phyloP scores from a whole-genome alignment of 2,113 vertebrate species.

The Odocoileus hemionus region DNA sequence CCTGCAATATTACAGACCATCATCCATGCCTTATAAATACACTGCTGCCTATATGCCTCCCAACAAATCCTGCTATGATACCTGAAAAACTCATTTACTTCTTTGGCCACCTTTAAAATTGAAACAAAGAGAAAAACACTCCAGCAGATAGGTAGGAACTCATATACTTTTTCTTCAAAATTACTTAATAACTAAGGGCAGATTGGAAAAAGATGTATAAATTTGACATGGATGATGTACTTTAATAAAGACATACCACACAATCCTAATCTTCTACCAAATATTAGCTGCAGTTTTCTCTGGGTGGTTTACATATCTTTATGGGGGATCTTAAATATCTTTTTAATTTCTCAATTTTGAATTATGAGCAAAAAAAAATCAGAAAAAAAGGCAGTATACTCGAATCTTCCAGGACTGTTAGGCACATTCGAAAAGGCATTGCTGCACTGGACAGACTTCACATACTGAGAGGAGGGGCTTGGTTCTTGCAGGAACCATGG shows the following conservation, averaged over 20 bases:
- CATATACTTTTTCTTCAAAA: conserved; percentile 42
- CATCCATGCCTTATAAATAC: conserved; percentile 39
- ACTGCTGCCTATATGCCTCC: not conserved
- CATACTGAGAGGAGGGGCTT: not conserved
- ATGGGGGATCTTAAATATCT: not conserved
- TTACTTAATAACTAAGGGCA: not conserved
- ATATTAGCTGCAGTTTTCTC: not conserved
- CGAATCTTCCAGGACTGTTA: not conserved
- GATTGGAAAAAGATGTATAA: not conserved
- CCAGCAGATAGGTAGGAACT: not conserved
- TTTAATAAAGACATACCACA: not conserved
- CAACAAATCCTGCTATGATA: not conserved
- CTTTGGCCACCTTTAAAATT: conserved; percentile 6
- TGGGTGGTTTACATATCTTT: not conserved
- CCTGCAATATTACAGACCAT: conserved; percentile 36
- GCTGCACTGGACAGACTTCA: not conserved
- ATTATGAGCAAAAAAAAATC: not conserved
- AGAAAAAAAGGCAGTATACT: not conserved
- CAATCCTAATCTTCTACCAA: not conserved
- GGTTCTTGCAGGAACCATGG: not conserved
- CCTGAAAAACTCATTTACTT: not conserved
- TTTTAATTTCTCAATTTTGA: not conserved
- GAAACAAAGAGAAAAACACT: not conserved
- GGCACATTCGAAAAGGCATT: not conserved
- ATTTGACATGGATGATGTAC: not conserved